Conservation (phyloP, 2,113 vertebrate genomes). For the Pachycephala philippinensis region DNA sequence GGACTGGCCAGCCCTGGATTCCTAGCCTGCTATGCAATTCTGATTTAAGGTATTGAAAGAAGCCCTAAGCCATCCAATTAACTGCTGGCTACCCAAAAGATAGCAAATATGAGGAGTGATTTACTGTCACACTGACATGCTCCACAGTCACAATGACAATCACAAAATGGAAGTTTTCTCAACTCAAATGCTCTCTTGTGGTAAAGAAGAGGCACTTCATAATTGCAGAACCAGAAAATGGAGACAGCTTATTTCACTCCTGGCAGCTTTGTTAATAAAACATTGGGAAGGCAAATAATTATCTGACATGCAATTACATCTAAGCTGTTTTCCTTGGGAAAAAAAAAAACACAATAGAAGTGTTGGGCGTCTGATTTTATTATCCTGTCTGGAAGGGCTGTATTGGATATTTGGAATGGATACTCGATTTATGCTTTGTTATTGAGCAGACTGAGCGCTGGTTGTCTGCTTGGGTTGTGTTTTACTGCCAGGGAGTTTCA, state of each 20-base stretch:
- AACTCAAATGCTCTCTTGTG: slow-evolving; percentile 49
- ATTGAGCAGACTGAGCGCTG: not conserved
- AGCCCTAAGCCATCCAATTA: not conserved
- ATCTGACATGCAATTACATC: slow-evolving; percentile 29
- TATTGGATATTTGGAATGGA: not conserved
- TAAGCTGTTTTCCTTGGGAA: not conserved
- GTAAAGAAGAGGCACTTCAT: slow-evolving; percentile 51
- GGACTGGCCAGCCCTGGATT: not conserved
- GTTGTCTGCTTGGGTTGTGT: not conserved
- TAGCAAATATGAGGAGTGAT: not conserved
- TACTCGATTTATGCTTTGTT: not conserved
- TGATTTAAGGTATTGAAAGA: not conserved
- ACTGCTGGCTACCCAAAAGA: slow-evolving; percentile 19
- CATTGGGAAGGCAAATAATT: slow-evolving; percentile 56
- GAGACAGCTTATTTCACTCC: slow-evolving; percentile 39
- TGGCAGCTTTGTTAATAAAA: slow-evolving; percentile 59
- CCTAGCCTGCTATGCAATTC: not conserved
- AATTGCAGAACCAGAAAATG: slow-evolving; percentile 44
- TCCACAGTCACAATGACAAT: not conserved
- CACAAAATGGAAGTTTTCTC: slow-evolving; percentile 47
- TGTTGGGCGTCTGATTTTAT: not conserved
- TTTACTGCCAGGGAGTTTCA: not conserved
- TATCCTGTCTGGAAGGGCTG: not conserved
- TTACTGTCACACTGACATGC: not conserved
- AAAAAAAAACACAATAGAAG: not conserved